A percentile compares a stretch with the other conserved stretches of the same genome.
phyloP scores from a whole-genome alignment of 2,797 vertebrate genomes.

The Cirrhinus mrigala region DNA sequence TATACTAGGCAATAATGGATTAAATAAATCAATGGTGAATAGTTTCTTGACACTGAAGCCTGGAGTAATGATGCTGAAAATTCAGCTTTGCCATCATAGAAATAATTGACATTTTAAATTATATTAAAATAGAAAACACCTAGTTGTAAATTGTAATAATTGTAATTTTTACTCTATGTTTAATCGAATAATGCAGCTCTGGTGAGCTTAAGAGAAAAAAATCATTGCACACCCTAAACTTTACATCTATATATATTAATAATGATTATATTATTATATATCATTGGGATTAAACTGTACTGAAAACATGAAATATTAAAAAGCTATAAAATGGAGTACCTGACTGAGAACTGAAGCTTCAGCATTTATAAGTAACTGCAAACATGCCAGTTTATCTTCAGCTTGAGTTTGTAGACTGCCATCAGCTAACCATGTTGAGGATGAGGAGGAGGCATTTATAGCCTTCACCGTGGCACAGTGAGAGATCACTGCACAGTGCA shows the following conservation, averaged over 20 bases:
- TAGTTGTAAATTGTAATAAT: background rate
- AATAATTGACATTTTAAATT: too few species aligned
- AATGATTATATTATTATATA: background rate
- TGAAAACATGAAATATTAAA: background rate
- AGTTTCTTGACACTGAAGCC: background rate
- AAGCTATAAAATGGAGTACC: constrained; percentile 70
- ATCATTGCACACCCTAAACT: background rate
- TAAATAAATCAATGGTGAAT: background rate
- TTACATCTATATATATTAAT: background rate
- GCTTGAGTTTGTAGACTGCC: constrained; percentile 70
- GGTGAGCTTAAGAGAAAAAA: background rate
- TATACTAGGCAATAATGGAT: background rate
- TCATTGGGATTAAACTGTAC: background rate
- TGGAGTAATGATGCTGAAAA: background rate
- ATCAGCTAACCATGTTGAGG: constrained; percentile 60
- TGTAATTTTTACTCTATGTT: constrained; percentile 9
- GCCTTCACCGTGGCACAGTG: constrained; percentile 80
- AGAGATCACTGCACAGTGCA: constrained; percentile 89
- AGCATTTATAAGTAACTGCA: constrained; percentile 80
- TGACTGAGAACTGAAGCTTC: constrained; percentile 85
- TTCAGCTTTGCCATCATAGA: too few species aligned
- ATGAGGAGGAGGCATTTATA: constrained; percentile 54
- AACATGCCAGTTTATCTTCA: constrained; percentile 79
- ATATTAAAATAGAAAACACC: too few species aligned
- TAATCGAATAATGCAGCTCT: too few species aligned